Evolutionary conservation across 2,888 invertebrate species (phyloP).

Genomic region (Slavum lentiscoides): DNA sequence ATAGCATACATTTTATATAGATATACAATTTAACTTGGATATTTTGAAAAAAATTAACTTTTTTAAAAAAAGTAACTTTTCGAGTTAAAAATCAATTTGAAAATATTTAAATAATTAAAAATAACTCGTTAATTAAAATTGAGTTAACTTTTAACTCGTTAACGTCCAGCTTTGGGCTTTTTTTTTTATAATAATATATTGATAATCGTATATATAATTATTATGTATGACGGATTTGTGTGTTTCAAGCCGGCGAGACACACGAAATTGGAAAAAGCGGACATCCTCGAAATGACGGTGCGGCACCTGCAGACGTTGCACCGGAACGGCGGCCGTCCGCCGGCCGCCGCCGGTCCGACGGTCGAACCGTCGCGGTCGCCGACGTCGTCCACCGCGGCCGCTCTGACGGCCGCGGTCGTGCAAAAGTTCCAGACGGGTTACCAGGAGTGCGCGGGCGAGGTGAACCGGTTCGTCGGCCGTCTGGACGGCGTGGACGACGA

Average conservation of each 20-base stretch:
- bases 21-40: no score
- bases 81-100: no score
- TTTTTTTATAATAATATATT: no score
- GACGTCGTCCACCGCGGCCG: slow-evolving; percentile 60
- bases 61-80: no score
- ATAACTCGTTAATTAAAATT: no score
- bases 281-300: slow-evolving; percentile 92
- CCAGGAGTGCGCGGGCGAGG: slow-evolving; percentile 83
- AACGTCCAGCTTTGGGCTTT: no score
- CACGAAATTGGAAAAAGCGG: slow-evolving; percentile 93
- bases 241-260: slow-evolving; percentile 78
- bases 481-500: slow-evolving; percentile 68
- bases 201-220: no score
- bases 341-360: slow-evolving; percentile 71
- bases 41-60: no score
- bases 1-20: no score
- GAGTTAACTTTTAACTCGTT: no score
- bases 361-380: slow-evolving; percentile 39
- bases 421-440: slow-evolving; percentile 86
- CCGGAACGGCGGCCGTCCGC: slow-evolving; percentile 65
- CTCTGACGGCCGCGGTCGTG: slow-evolving; percentile 80
- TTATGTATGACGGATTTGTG: neutral
- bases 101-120: no score
- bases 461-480: slow-evolving; percentile 67
- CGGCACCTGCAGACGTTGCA: slow-evolving; percentile 88